Percentiles rank a stretch among this genome's conserved stretches.
These are phyloP conservation scores for Tenthredo livida DNA, from an alignment of 2,888 invertebrate genomes.

Conservation along the genomic window DNA sequence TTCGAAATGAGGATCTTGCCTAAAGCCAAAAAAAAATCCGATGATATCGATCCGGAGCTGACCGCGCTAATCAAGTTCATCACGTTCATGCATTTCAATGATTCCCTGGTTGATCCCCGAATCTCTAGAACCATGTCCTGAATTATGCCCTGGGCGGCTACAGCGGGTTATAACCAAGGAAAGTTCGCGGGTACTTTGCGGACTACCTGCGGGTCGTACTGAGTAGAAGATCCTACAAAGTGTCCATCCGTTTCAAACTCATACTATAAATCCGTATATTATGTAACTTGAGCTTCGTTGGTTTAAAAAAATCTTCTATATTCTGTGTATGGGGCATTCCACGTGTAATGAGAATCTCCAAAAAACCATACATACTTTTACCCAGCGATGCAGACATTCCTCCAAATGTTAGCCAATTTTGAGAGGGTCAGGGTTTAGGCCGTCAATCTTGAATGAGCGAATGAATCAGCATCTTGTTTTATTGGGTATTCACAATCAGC, in stretches of 20 bases:
- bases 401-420: too few relatives aligned
- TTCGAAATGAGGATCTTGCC: neutral
- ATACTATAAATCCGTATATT: neutral
- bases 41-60: neutral
- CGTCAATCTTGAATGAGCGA: neutral
- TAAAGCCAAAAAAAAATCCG: neutral
- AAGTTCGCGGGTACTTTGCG: neutral
- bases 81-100: slow-evolving; percentile 4
- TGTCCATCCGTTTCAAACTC: neutral
- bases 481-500: neutral
- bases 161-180: neutral
- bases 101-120: neutral
- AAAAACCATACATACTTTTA: too few relatives aligned
- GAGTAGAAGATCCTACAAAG: neutral
- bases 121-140: neutral
- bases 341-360: too few relatives aligned
- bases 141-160: neutral
- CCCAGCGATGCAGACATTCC: too few relatives aligned
- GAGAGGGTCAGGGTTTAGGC: too few relatives aligned
- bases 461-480: neutral
- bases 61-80: neutral
- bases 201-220: neutral
- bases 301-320: neutral
- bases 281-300: neutral
- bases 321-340: too few relatives aligned